Evolutionary conservation across 2,797 vertebrate genomes (phyloP).

Genomic region (Cyprinodon diabolis): DNA sequence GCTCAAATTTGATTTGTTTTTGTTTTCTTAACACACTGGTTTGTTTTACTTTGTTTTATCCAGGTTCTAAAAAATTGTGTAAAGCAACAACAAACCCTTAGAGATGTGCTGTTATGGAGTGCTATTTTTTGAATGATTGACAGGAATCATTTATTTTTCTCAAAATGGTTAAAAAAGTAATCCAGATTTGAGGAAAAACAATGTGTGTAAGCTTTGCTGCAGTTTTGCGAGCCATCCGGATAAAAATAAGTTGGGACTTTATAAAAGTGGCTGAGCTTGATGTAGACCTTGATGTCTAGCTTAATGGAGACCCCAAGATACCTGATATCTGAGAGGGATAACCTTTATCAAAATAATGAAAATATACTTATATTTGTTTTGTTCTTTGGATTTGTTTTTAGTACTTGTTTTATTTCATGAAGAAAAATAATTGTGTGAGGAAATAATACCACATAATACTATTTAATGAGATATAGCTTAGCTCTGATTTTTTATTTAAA

Average conservation of each 20-base stretch:
- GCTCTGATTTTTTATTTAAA: neutral
- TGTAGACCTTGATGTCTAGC: too few species aligned
- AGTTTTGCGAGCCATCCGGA: too few species aligned
- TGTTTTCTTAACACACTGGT: constrained; percentile 70
- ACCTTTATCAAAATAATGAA: constrained; percentile 4
- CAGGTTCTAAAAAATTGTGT: constrained; percentile 21
- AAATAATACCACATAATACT: neutral
- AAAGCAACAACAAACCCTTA: constrained; percentile 36
- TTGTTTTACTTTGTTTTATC: constrained; percentile 63
- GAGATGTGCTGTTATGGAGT: constrained; percentile 5
- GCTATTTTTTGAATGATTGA: constrained; percentile 16
- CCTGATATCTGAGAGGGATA: neutral
- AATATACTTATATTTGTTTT: constrained; percentile 27
- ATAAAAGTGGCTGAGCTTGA: too few species aligned
- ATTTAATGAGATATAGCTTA: neutral
- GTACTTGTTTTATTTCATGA: neutral
- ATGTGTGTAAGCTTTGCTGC: too few species aligned
- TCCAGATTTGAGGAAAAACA: too few species aligned
- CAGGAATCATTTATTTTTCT: neutral
- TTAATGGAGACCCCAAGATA: neutral
- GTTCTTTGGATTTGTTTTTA: neutral
- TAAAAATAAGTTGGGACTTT: too few species aligned
- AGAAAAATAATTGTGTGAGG: neutral
- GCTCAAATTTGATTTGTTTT: constrained; percentile 80
- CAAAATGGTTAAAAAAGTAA: constrained; percentile 9